These are phyloP conservation scores for Rapana venosa DNA, from an alignment of 2,888 invertebrate genomes.

Conservation along the genomic window DNA sequence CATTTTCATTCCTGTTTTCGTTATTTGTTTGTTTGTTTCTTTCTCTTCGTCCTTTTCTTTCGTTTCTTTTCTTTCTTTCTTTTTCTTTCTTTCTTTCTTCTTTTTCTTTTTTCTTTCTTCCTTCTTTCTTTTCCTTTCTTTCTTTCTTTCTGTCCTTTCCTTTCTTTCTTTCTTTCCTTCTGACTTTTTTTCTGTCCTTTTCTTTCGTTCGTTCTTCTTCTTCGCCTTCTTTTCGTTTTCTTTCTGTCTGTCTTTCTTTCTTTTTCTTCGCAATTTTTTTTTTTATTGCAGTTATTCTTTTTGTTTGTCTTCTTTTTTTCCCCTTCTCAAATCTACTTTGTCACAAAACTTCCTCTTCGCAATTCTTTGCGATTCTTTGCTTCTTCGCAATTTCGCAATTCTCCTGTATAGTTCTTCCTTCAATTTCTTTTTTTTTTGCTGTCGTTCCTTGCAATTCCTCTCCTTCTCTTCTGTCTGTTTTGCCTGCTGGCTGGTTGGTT, in stretches of 20 bases:
- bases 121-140: too few relatives aligned
- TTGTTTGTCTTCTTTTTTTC: not conserved
- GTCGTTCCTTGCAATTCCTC: not conserved
- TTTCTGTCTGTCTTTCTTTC: not conserved
- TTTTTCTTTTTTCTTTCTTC: too few relatives aligned
- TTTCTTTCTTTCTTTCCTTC: not conserved
- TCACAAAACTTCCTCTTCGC: not conserved
- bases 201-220: not conserved
- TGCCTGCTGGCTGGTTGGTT: not conserved
- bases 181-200: not conserved
- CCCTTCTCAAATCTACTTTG: not conserved
- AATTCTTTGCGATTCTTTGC: not conserved
- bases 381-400: not conserved
- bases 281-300: not conserved
- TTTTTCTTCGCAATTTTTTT: not conserved
- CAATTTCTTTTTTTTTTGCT: not conserved
- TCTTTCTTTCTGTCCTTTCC: too few relatives aligned
- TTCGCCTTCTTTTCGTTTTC: not conserved
- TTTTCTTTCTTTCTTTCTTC: not conserved
- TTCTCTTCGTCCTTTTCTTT: not conserved
- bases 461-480: not conserved
- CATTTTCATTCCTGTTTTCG: not conserved
- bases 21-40: not conserved
- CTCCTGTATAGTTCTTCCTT: not conserved
- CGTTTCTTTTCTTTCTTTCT: not conserved